Conservation (phyloP, 2,113 vertebrate species). For the Grammomys surdaster region DNA sequence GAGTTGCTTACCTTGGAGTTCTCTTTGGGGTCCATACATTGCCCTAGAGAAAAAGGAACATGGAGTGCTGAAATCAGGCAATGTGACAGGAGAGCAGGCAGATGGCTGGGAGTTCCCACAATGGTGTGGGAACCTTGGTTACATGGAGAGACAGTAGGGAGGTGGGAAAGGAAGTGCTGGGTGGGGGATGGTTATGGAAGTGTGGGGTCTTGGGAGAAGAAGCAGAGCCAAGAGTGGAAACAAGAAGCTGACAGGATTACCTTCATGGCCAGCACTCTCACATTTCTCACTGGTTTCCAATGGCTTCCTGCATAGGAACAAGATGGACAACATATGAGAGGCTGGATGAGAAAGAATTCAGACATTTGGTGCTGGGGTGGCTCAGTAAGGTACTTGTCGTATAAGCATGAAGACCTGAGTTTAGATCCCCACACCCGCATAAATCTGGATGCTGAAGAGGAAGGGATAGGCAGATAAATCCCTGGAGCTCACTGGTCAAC, state of each 20-base stretch:
- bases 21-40: not conserved
- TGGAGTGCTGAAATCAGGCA: not conserved
- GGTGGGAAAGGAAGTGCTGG: not conserved
- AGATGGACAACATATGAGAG: not conserved
- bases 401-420: not conserved
- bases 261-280: constrained; percentile 1
- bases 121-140: not conserved
- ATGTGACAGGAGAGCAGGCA: not conserved
- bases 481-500: not conserved
- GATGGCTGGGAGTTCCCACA: not conserved
- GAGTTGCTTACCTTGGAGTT: constrained; percentile 41
- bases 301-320: constrained; percentile 9
- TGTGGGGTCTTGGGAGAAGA: not conserved
- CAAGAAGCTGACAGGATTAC: not conserved
- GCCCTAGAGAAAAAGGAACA: constrained; percentile 41
- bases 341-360: not conserved
- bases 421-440: not conserved
- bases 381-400: too few relatives aligned
- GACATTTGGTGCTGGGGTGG: not conserved
- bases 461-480: not conserved
- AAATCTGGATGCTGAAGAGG: not conserved
- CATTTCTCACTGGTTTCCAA: not conserved
- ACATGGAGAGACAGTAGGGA: not conserved
- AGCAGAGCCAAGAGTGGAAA: not conserved
- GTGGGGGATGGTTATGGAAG: not conserved